A percentile compares a stretch with the other conserved stretches of the same genome.
Conservation (phyloP, 1,140 invertebrate genomes). For the Micrasema minimum region DNA sequence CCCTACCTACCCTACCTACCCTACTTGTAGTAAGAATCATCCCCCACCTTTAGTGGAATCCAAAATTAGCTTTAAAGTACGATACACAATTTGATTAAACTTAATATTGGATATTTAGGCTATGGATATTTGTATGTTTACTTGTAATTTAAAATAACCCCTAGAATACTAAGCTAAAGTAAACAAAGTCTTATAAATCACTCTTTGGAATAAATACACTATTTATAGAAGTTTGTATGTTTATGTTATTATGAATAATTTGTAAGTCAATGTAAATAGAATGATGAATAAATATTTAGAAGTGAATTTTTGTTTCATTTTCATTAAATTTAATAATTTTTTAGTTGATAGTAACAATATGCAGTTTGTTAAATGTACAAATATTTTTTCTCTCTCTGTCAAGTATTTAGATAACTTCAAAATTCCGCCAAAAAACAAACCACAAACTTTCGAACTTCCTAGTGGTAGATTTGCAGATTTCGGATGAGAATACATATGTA, state of each 20-base stretch:
- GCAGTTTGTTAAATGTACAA: too few relatives aligned
- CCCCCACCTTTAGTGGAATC: constrained; percentile 13
- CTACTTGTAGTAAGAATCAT: background rate
- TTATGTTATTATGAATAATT: constrained; percentile 1
- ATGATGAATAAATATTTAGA: constrained; percentile 23
- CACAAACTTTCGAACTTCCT: too few relatives aligned
- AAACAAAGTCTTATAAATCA: constrained; percentile 7
- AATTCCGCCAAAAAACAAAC: too few relatives aligned
- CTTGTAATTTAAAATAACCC: background rate
- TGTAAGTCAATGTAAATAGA: constrained; percentile 25
- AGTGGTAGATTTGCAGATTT: too few relatives aligned
- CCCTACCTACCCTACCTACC: too few relatives aligned
- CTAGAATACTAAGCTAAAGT: background rate
- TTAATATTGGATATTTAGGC: too few relatives aligned
- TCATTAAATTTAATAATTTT: background rate
- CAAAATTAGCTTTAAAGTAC: constrained; percentile 18
- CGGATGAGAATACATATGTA: too few relatives aligned
- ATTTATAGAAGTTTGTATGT: constrained; percentile 31
- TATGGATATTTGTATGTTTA: background rate
- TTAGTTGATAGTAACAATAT: background rate
- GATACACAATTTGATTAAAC: too few relatives aligned
- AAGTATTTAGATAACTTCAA: too few relatives aligned
- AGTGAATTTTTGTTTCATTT: constrained; percentile 2
- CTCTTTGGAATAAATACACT: constrained; percentile 10
- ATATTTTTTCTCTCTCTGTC: too few relatives aligned